Conservation (phyloP, 53 echinoderm and acorn worm species). For the Holothuria scabra region DNA sequence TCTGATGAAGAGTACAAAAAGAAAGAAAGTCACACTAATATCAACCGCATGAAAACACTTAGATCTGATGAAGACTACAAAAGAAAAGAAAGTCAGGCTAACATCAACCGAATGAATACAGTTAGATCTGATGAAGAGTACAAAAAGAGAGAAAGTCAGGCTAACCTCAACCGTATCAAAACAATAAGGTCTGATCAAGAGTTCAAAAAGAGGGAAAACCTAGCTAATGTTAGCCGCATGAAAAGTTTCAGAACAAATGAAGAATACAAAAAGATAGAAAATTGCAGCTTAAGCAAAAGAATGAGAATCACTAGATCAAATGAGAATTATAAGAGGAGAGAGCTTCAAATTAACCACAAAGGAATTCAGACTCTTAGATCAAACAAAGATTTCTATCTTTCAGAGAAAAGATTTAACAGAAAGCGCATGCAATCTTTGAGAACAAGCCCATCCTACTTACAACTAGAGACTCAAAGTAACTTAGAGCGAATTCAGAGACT, state of each 20-base stretch:
- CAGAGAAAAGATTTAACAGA: neutral
- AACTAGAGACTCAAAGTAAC: neutral
- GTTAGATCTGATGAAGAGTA: neutral
- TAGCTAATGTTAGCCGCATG: too few species aligned
- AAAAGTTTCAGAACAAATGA: too few species aligned
- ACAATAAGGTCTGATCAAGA: too few species aligned
- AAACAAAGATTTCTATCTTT: neutral
- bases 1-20: neutral
- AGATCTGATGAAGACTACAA: neutral
- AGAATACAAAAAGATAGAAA: neutral
- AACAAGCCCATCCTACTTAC: too few species aligned
- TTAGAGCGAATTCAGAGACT: conserved; percentile 1
- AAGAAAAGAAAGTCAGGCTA: neutral
- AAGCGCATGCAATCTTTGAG: too few species aligned
- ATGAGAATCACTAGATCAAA: neutral
- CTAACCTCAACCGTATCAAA: too few species aligned
- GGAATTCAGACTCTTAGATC: neutral
- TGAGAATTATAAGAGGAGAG: neutral
- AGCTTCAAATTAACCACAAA: neutral
- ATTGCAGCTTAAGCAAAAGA: neutral
- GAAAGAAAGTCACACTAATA: conserved; percentile 1
- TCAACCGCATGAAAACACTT: neutral
- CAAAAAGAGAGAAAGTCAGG: too few species aligned
- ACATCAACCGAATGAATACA: neutral
- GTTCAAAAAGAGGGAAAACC: too few species aligned